Base-by-base conservation (phyloP, 2,113 vertebrate species). In the Odobenus rosmarus region DNA sequence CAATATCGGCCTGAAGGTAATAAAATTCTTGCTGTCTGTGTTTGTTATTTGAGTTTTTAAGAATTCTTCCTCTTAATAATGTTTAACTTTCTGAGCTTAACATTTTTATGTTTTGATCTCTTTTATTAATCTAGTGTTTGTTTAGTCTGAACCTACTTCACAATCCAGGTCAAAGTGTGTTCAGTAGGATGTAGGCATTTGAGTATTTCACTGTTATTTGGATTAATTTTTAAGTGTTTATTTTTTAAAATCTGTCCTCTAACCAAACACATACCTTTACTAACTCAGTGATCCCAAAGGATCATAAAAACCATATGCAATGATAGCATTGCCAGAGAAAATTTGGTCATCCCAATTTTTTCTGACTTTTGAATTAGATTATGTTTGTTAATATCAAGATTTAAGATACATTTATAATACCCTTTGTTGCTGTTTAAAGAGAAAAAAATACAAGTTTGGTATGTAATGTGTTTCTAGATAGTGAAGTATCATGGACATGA, bases 1-100 rank as follows among this genome's bases (percentile, higher is more conserved):
- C 99, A 99, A 86, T 99, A 99, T 98, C 99, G 99, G 92, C 99
- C 99, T 12, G 99, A 99, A 98, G 99, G 99, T 99, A 99, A 99
- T 99, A 59, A 67, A 96, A 42, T 95, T 93, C 33, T 93, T 93
- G 3, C 7, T 95, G 1, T 93, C n/a, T 90, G 0, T 94, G 67
- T 82, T 96, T 18, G 10, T 95, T 72, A 42, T 51, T 96, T 87
- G n/a, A 31, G 42, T 90, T 88, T 85, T 91, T 80, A 62, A 62
- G 49, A 97, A 87, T 77, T 84, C 18, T 95, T 80, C 33, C 8
- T 92, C 46, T 77, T 83, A 93, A 57, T 76, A 62, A 77, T 80
- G 15, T 87, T 89, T 80, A 82, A 76, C 59, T 96, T 93, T 87
- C 2, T 1, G 71, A 80, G 1, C 23, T 97, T 79, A 95, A 61